A percentile compares a stretch with the other conserved stretches of the same genome.
These are phyloP conservation scores for Diceros bicornis DNA, from an alignment of 2,797 vertebrate genomes.

Conservation along the genomic window DNA sequence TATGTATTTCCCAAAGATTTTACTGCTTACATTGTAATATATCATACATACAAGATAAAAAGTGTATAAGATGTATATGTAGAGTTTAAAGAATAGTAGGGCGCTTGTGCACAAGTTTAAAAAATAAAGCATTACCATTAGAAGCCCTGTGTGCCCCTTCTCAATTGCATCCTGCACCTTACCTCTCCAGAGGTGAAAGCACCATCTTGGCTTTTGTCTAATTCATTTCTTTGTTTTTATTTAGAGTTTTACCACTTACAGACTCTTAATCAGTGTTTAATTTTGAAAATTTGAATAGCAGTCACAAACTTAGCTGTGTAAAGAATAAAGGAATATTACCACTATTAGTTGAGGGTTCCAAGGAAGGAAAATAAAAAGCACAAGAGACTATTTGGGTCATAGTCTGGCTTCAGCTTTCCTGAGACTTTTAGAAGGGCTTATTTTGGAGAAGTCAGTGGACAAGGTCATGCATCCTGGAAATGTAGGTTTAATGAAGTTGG, in stretches of 20 bases:
- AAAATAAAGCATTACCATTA: neutral
- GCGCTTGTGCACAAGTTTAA: neutral
- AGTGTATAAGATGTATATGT: neutral
- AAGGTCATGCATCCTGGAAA: neutral
- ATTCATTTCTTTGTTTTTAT: conserved; percentile 41
- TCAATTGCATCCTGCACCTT: neutral
- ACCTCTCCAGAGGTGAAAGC: neutral
- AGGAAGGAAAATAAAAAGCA: neutral
- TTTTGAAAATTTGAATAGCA: conserved; percentile 61
- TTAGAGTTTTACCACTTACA: neutral
- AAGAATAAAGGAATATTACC: neutral
- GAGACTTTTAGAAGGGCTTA: neutral
- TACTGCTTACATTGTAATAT: neutral
- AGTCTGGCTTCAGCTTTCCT: neutral
- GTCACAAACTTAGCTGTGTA: neutral
- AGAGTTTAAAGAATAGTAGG: conserved; percentile 9
- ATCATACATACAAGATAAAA: neutral
- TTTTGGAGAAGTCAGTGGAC: neutral
- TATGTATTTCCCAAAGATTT: conserved; percentile 8
- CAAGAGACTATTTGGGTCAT: conserved; percentile 9
- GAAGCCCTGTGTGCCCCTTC: neutral
- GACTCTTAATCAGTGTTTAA: neutral
- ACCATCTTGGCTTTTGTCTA: neutral
- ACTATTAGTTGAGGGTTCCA: conserved; percentile 26
- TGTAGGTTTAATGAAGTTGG: neutral